phyloP scores from a whole-genome alignment of 2,888 invertebrate genomes.

The Synergus gifuensis region DNA sequence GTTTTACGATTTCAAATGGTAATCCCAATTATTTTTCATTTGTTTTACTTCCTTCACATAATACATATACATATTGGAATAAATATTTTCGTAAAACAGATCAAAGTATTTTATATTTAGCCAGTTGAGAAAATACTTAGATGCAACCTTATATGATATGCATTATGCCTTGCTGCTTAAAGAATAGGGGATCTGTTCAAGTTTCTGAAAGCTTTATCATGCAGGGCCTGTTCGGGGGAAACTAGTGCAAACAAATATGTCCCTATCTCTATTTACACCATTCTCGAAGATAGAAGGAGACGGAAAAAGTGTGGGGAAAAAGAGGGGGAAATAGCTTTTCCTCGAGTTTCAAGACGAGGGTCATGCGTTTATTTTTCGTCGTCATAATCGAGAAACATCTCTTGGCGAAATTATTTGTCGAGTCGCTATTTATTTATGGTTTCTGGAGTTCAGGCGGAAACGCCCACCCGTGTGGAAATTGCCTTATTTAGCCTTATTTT shows the following conservation, averaged over 20 bases:
- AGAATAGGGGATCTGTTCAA: conserved; percentile 38
- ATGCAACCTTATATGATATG: conserved; percentile 22
- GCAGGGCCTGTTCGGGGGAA: conserved; percentile 54
- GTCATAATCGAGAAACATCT: conserved; percentile 30
- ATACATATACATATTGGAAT: background rate
- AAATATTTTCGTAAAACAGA: conserved; percentile 1
- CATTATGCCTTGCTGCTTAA: background rate
- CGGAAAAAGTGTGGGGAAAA: background rate
- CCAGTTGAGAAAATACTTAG: conserved; percentile 22
- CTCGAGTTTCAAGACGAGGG: conserved; percentile 21
- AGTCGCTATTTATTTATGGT: conserved; percentile 48
- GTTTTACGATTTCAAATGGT: too few relatives aligned
- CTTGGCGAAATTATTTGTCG: conserved; percentile 44
- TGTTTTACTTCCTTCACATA: background rate
- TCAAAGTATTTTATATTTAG: background rate
- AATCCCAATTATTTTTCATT: background rate
- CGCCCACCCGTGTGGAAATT: too few relatives aligned
- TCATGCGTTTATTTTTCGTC: conserved; percentile 27
- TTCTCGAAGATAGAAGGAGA: conserved; percentile 33
- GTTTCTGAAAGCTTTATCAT: conserved; percentile 51
- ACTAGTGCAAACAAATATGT: conserved; percentile 65
- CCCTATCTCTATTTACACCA: conserved; percentile 50
- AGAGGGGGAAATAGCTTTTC: conserved; percentile 22
- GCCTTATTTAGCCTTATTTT: too few relatives aligned
- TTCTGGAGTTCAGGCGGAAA: conserved; percentile 34